Conservation (phyloP, 2,113 vertebrate genomes). For the Hippocampus zosterae region DNA sequence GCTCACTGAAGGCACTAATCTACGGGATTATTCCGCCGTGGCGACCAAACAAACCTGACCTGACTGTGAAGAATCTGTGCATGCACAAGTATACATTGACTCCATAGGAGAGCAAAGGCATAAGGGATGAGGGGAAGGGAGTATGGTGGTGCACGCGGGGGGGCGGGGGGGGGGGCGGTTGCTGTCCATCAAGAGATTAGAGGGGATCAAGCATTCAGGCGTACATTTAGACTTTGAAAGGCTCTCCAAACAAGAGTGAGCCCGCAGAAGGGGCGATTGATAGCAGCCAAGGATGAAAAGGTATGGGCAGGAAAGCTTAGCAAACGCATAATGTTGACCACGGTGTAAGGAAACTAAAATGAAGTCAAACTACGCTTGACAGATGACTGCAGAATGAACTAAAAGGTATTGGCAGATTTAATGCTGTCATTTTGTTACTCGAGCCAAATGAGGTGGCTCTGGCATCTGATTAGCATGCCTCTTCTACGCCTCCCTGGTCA, state of each 20-base stretch:
- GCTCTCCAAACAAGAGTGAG: slow-evolving; percentile 52
- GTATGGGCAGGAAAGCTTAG: slow-evolving; percentile 36
- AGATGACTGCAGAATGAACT: neutral
- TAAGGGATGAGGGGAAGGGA: neutral
- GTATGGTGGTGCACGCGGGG: neutral
- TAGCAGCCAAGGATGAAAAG: slow-evolving; percentile 31
- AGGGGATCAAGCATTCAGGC: slow-evolving; percentile 41
- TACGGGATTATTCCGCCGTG: slow-evolving; percentile 56
- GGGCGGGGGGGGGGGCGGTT: slow-evolving; percentile 12
- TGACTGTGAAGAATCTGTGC: slow-evolving; percentile 49
- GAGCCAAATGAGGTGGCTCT: neutral
- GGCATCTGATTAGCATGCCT: neutral
- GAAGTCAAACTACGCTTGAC: slow-evolving; percentile 21
- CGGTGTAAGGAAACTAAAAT: slow-evolving; percentile 8
- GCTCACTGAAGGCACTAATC: slow-evolving; percentile 56
- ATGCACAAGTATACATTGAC: slow-evolving; percentile 46
- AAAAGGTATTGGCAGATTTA: neutral
- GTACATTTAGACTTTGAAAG: slow-evolving; percentile 49
- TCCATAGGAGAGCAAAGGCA: slow-evolving; percentile 29
- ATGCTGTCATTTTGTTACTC: neutral
- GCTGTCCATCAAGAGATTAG: slow-evolving; percentile 53
- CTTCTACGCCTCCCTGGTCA: neutral
- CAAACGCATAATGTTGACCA: slow-evolving; percentile 32
- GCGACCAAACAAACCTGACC: slow-evolving; percentile 58
- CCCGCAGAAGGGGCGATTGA: slow-evolving; percentile 40